Conservation (phyloP, 2,113 vertebrate species). For the Stigmatopora nigra region DNA sequence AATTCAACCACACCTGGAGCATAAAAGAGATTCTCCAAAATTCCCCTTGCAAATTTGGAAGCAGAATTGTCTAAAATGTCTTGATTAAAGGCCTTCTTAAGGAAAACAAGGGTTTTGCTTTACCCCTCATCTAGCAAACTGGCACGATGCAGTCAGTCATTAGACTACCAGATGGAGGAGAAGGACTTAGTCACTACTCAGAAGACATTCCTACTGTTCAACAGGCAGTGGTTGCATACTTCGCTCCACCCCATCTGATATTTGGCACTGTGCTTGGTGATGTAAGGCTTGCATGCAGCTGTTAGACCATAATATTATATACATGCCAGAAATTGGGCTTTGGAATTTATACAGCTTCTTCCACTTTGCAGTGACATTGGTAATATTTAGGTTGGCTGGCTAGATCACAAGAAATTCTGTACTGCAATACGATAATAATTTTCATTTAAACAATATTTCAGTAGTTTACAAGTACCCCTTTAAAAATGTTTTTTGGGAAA, state of each 20-base stretch:
- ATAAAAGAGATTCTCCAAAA: not conserved
- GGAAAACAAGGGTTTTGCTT: not conserved
- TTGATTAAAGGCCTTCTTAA: not conserved
- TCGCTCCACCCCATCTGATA: not conserved
- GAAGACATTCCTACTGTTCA: slow-evolving; percentile 1
- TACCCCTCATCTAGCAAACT: not conserved
- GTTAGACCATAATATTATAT: not conserved
- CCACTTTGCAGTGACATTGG: not conserved
- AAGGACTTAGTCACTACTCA: slow-evolving; percentile 3
- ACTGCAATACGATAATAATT: not conserved
- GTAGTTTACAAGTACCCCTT: no score
- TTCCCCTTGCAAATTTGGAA: not conserved
- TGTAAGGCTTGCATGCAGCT: slow-evolving; percentile 3
- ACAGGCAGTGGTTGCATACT: not conserved
- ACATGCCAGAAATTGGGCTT: not conserved
- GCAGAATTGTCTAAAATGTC: slow-evolving; percentile 3
- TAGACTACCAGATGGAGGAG: slow-evolving; percentile 1
- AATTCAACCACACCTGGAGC: not conserved
- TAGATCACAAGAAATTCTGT: not conserved
- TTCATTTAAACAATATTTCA: no score
- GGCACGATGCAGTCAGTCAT: slow-evolving; percentile 7
- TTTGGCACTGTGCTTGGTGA: not conserved
- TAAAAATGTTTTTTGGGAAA: no score
- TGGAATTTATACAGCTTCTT: not conserved
- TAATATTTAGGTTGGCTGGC: not conserved